A percentile compares a stretch with the other conserved stretches of the same genome.
Evolutionary conservation across 2,113 vertebrate genomes (phyloP).

Genomic region (Excalfactoria chinensis): DNA sequence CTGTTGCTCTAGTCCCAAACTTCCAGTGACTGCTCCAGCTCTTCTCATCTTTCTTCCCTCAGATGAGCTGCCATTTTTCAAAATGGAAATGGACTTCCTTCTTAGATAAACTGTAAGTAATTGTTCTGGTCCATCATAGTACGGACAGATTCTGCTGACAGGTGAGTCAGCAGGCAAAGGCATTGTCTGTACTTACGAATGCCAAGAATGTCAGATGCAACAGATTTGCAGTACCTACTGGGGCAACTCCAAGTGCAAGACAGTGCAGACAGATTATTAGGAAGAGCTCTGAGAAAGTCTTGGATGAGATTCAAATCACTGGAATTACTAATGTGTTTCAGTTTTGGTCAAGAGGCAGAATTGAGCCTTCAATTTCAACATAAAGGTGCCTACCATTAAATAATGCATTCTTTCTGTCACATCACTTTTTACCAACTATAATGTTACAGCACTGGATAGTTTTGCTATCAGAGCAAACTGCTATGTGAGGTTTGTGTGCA

Average conservation of each 20-base stretch:
- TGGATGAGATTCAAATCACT: slow-evolving; percentile 72
- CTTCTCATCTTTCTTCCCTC: background rate
- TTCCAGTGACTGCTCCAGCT: background rate
- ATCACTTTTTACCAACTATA: slow-evolving; percentile 3
- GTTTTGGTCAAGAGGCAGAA: background rate
- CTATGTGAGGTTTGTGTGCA: slow-evolving; percentile 31
- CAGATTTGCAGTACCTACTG: background rate
- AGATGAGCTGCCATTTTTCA: background rate
- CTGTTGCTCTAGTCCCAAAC: background rate
- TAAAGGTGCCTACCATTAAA: background rate
- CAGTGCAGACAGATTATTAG: slow-evolving; percentile 51
- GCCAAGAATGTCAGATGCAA: slow-evolving; percentile 48
- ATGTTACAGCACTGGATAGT: slow-evolving; percentile 10
- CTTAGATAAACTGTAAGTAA: background rate
- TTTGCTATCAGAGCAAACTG: slow-evolving; percentile 34
- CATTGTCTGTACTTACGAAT: background rate
- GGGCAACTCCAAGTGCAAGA: background rate
- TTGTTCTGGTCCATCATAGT: background rate
- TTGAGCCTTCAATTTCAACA: background rate
- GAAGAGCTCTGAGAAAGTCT: slow-evolving; percentile 75
- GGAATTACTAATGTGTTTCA: slow-evolving; percentile 41
- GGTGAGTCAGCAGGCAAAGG: background rate
- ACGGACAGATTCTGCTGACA: background rate
- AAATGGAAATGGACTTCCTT: background rate
- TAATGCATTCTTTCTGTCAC: background rate